Conservation (phyloP, 1,140 invertebrate genomes). For the Monomorium pharaonis region DNA sequence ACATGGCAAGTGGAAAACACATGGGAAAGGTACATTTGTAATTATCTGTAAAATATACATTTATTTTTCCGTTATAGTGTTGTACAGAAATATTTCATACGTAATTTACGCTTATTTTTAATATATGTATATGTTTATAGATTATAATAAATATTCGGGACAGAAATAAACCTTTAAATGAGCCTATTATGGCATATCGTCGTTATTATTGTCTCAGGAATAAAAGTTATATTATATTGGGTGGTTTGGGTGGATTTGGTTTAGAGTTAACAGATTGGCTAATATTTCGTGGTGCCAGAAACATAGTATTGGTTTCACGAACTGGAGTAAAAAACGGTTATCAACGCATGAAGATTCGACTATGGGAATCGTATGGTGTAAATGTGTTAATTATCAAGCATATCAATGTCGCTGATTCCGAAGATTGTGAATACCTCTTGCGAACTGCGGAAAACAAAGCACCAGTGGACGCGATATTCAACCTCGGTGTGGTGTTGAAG, state of each 20-base stretch:
- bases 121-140: slow-evolving; percentile 57
- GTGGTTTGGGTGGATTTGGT: slow-evolving; percentile 94
- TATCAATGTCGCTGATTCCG: too few species aligned
- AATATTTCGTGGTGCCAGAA: slow-evolving; percentile 88
- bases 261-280: slow-evolving; percentile 92
- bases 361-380: too few species aligned
- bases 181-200: slow-evolving; percentile 83
- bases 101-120: not conserved
- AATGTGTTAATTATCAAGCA: too few species aligned
- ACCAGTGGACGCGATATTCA: too few species aligned
- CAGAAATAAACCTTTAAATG: slow-evolving; percentile 74
- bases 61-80: too few species aligned
- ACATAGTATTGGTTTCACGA: slow-evolving; percentile 90
- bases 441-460: too few species aligned
- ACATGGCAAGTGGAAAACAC: too few species aligned
- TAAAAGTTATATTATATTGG: slow-evolving; percentile 84
- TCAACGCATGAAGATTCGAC: too few species aligned
- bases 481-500: too few species aligned
- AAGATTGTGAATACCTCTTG: too few species aligned
- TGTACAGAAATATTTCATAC: not conserved
- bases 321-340: slow-evolving; percentile 90
- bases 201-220: slow-evolving; percentile 85
- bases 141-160: slow-evolving; percentile 88
- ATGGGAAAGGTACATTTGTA: too few species aligned
- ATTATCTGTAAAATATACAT: too few species aligned